Evolutionary conservation across 2,888 invertebrate genomes (phyloP), one percentile per base, ranked within the genome.

Genomic region (Chymomyza caudatula): DNA sequence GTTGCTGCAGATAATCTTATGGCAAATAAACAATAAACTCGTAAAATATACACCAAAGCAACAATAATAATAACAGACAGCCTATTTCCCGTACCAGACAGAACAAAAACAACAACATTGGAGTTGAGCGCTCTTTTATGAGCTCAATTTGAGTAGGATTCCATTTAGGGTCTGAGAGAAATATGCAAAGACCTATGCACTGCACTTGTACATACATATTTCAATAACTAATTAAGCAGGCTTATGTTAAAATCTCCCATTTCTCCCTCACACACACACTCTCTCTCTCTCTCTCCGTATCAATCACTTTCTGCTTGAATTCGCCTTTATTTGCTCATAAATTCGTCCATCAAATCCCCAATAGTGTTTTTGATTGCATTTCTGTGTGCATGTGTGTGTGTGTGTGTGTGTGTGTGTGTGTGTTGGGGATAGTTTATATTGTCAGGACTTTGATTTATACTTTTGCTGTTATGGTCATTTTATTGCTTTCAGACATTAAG

Each of bases 391-490:
- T 51, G 22, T 42, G 42, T 56, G 17, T 22, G 42, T 43, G 22
- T 43, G 56, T 56, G 17, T 54, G 11, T 37, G 37, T 29, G 51
- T 60, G 29, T 54, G 63, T 78, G 25, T 25, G 37, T 29, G 51
- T 60, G 29, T 54, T 60, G 76, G 25, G 4, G n/a, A 13, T 44
- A 80, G 84, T 79, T 81, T 79, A 84, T 78, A 59, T 70, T 74
- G 69, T 67, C 76, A 47, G 6, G 53, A 63, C 71, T 62, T 52
- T 6, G 55, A 80, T 80, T 80, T 80, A 80, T 80, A 47, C 72
- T 72, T 66, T 66, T 72, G 65, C 42, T 68, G 81, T 20, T 52
- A 22, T 52, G 52, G n/a, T 15, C 22, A 22, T 8, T 37, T 37
- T 37, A 37, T 37, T 15, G 23, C 52, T 11, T 20, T 22, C 5